Evolutionary conservation across 2,113 vertebrate species (phyloP).

Genomic region (Myanophis thanlyinensis): DNA sequence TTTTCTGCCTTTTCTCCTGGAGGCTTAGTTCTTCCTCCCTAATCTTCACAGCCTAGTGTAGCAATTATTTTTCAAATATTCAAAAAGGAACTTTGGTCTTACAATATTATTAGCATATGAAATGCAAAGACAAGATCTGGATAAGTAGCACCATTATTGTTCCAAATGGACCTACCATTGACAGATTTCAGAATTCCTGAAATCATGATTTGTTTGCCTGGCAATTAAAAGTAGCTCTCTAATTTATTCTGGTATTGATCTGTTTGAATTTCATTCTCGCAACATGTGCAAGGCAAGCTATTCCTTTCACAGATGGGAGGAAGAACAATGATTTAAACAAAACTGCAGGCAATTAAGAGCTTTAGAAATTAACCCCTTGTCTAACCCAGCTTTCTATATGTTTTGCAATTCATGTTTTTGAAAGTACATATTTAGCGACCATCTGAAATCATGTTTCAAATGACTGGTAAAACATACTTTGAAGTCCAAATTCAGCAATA

Average conservation of each 20-base stretch:
- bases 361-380: not conserved
- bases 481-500: constrained; percentile 1
- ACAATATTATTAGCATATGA: not conserved
- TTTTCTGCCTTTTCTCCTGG: not conserved
- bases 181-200: not conserved
- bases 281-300: constrained; percentile 13
- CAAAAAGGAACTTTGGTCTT: not conserved
- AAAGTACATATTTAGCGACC: not conserved
- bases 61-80: not conserved
- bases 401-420: not conserved
- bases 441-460: not conserved
- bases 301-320: not conserved
- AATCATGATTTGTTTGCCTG: not conserved
- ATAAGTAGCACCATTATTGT: not conserved
- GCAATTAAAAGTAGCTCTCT: not conserved
- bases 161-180: not conserved
- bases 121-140: not conserved
- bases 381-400: not conserved
- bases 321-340: constrained; percentile 5
- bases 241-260: not conserved
- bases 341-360: not conserved
- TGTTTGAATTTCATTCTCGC: not conserved
- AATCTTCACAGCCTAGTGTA: not conserved
- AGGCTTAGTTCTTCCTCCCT: not conserved
- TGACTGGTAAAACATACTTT: not conserved